These are phyloP conservation scores for Cheirogaleus medius DNA, from an alignment of 2,113 vertebrate species.

Conservation along the genomic window DNA sequence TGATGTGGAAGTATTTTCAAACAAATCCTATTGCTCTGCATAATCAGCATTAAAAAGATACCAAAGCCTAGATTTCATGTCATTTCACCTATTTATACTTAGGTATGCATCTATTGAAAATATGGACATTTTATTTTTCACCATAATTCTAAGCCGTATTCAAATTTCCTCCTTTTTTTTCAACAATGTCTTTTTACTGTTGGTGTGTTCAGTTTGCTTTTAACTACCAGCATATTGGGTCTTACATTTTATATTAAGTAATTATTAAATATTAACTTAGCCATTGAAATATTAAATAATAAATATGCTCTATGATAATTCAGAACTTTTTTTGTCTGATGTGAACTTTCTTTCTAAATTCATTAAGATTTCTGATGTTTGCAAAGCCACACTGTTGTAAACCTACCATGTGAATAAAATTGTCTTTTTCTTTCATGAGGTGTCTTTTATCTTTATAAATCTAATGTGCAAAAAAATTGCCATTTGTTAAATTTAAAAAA, in stretches of 20 bases:
- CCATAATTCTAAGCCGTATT: background rate
- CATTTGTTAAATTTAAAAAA: background rate
- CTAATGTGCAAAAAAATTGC: background rate
- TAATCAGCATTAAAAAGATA: too few species aligned
- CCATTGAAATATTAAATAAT: background rate
- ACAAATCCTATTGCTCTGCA: background rate
- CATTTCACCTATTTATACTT: background rate
- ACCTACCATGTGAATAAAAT: background rate
- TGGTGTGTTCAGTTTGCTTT: background rate
- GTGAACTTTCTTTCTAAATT: conserved; percentile 32
- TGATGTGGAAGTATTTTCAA: conserved; percentile 20
- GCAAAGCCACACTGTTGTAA: conserved; percentile 5
- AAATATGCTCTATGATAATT: background rate
- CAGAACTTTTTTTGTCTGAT: background rate
- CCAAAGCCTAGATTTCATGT: background rate
- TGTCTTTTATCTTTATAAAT: conserved; percentile 11
- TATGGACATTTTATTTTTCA: background rate
- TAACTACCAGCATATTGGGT: background rate
- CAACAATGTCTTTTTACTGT: conserved; percentile 12
- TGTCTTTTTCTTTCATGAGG: background rate
- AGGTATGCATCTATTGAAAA: background rate
- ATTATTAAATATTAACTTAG: conserved; percentile 26
- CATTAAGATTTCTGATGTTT: background rate
- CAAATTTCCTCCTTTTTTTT: background rate
- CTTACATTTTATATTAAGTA: conserved; percentile 15